Evolutionary conservation across 1,140 invertebrate genomes (phyloP).

Genomic region (Cotesia chilonis): DNA sequence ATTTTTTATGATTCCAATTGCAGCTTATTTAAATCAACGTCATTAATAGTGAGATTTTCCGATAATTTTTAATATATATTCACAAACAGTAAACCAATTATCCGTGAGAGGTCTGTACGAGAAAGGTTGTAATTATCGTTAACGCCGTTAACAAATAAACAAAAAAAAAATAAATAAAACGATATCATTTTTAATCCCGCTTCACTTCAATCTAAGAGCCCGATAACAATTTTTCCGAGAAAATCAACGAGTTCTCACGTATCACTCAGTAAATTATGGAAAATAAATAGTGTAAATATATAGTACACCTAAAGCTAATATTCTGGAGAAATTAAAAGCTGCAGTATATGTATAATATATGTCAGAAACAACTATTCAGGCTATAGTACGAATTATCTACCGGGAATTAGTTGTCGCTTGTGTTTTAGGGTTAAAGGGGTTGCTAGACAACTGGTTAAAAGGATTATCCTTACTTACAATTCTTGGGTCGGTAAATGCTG

Average conservation of each 20-base stretch:
- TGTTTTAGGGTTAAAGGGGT: constrained; percentile 56
- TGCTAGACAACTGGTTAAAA: constrained; percentile 61
- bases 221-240: constrained; percentile 42
- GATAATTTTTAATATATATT: no score
- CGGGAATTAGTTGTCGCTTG: constrained; percentile 57
- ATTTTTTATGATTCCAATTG: neutral
- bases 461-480: constrained; percentile 59
- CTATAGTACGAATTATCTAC: constrained; percentile 50
- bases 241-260: neutral
- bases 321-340: constrained; percentile 9
- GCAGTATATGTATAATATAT: constrained; percentile 2
- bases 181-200: constrained; percentile 30
- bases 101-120: constrained; percentile 44
- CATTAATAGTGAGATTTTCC: constrained; percentile 34
- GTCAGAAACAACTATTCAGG: neutral
- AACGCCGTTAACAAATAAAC: neutral
- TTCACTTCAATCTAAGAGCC: constrained; percentile 47
- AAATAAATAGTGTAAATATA: neutral
- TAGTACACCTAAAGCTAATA: neutral
- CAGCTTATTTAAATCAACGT: constrained; percentile 53
- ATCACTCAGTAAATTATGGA: neutral
- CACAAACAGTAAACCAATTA: constrained; percentile 46
- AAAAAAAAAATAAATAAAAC: constrained; percentile 43
- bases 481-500: constrained; percentile 51
- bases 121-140: neutral